Conservation (phyloP, 1,140 invertebrate species). For the Pararge aegeria region DNA sequence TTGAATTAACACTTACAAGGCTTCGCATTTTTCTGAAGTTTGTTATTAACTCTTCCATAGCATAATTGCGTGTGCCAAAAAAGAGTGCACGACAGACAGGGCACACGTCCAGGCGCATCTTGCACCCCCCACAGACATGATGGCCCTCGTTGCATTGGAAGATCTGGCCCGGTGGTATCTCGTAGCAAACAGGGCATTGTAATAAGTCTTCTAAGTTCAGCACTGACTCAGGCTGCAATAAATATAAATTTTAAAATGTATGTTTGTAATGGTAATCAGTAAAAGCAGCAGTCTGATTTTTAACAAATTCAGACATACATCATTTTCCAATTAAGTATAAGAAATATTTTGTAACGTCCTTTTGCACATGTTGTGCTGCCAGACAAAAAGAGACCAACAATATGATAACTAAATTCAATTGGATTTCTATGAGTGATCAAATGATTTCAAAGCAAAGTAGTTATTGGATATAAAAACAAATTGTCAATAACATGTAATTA, state of each 20-base stretch:
- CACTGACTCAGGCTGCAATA: constrained; percentile 55
- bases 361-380: too few species aligned
- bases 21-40: constrained; percentile 69
- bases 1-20: constrained; percentile 41
- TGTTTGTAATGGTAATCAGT: background rate
- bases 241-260: background rate
- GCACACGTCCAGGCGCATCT: constrained; percentile 65
- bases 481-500: too few species aligned
- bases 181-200: constrained; percentile 77
- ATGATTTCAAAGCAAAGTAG: too few species aligned
- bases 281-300: too few species aligned
- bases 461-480: too few species aligned
- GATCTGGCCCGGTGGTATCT: constrained; percentile 68
- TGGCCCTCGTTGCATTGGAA: constrained; percentile 78
- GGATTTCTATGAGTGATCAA: too few species aligned
- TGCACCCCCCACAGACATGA: constrained; percentile 73
- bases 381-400: too few species aligned
- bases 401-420: too few species aligned
- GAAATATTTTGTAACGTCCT: too few species aligned
- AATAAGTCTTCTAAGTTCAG: constrained; percentile 70
- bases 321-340: too few species aligned
- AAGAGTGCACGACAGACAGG: constrained; percentile 71
- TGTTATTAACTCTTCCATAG: constrained; percentile 72
- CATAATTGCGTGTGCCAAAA: constrained; percentile 72
- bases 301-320: too few species aligned